A percentile compares a stretch with the other conserved stretches of the same genome.
Evolutionary conservation across 1,140 invertebrate species (phyloP).

Genomic region (Stegodyphus dumicola): DNA sequence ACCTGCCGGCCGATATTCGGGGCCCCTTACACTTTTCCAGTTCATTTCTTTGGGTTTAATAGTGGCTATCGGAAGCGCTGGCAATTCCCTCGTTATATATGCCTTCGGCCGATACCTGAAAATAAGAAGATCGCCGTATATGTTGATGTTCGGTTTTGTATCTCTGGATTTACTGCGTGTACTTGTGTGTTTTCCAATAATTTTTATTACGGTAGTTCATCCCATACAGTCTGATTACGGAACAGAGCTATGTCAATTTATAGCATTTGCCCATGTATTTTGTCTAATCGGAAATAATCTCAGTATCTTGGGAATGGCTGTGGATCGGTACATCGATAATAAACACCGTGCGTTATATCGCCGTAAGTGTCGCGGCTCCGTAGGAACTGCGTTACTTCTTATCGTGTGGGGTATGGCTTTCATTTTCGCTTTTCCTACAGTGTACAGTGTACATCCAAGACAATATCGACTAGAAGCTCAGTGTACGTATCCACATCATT

Average conservation of each 20-base stretch:
- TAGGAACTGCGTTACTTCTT: constrained; percentile 16
- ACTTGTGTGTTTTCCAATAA: constrained; percentile 36
- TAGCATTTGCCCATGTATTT: constrained; percentile 49
- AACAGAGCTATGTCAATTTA: constrained; percentile 22
- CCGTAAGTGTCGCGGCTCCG: constrained; percentile 17
- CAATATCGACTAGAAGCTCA: constrained; percentile 1
- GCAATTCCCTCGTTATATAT: constrained; percentile 45
- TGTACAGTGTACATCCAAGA: background rate
- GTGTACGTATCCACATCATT: constrained; percentile 43
- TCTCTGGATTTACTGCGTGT: constrained; percentile 39
- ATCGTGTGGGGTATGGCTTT: constrained; percentile 22
- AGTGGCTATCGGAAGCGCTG: constrained; percentile 42
- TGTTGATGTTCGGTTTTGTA: constrained; percentile 44
- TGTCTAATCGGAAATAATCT: constrained; percentile 47
- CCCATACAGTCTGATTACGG: constrained; percentile 13
- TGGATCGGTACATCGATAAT: constrained; percentile 47
- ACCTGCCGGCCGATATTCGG: background rate
- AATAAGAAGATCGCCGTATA: constrained; percentile 32
- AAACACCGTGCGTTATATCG: constrained; percentile 34
- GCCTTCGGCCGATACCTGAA: constrained; percentile 36
- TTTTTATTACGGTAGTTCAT: constrained; percentile 45
- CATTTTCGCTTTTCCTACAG: constrained; percentile 19
- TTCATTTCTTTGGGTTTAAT: constrained; percentile 56
- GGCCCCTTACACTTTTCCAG: constrained; percentile 24
- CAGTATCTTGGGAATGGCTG: constrained; percentile 42